These are phyloP conservation scores for Natrix natrix DNA, from an alignment of 2,797 vertebrate species.

Conservation along the genomic window DNA sequence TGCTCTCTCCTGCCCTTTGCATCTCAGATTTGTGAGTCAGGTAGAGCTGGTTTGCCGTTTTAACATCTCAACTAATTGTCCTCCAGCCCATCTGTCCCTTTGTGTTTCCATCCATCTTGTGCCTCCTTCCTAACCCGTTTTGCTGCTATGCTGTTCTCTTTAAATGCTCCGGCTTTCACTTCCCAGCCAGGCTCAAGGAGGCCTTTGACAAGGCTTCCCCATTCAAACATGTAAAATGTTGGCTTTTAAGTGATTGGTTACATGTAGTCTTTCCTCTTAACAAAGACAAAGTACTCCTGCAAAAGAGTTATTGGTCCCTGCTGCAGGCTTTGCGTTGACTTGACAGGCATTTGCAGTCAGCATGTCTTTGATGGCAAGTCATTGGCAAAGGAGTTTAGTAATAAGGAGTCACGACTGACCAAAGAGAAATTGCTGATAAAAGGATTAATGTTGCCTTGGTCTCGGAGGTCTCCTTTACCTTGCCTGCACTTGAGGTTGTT, in stretches of 20 bases:
- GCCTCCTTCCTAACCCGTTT: not conserved
- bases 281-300: constrained; percentile 13
- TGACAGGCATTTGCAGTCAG: not conserved
- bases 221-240: constrained; percentile 19
- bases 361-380: constrained; percentile 38
- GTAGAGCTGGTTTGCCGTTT: constrained; percentile 48
- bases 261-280: not conserved
- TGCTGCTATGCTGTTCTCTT: constrained; percentile 1
- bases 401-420: constrained; percentile 12
- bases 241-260: constrained; percentile 28
- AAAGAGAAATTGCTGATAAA: constrained; percentile 42
- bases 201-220: constrained; percentile 9
- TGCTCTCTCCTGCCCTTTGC: constrained; percentile 27
- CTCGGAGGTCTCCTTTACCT: not conserved
- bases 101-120: constrained; percentile 37
- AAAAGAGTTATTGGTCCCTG: constrained; percentile 1
- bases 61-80: constrained; percentile 34
- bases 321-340: constrained; percentile 3
- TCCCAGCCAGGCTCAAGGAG: not conserved
- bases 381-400: constrained; percentile 30
- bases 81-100: constrained; percentile 34
- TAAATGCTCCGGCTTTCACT: constrained; percentile 26
- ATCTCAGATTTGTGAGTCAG: constrained; percentile 38
- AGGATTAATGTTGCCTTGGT: constrained; percentile 27
- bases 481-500: constrained; percentile 17